These are phyloP conservation scores for Branchipolynoe longqiensis DNA, from an alignment of 2,888 invertebrate species.

Conservation along the genomic window DNA sequence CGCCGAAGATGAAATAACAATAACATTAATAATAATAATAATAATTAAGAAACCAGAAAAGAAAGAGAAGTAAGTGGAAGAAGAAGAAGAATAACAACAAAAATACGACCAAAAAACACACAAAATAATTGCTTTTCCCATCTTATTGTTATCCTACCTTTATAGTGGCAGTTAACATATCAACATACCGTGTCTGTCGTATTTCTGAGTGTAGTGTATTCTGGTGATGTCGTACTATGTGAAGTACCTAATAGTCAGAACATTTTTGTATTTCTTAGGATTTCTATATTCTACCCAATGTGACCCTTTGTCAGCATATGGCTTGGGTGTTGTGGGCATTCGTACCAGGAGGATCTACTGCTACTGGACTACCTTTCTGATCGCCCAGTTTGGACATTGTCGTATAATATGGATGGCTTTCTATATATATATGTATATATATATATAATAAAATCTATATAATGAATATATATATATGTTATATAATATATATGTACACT, in stretches of 20 bases:
- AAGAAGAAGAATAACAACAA: slow-evolving; percentile 28
- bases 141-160: slow-evolving; percentile 45
- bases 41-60: slow-evolving; percentile 39
- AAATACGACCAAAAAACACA: too few relatives aligned
- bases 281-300: slow-evolving; percentile 41
- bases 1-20: too few relatives aligned
- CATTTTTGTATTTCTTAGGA: slow-evolving; percentile 56
- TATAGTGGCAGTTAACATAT: slow-evolving; percentile 59
- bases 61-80: slow-evolving; percentile 10
- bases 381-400: slow-evolving; percentile 52
- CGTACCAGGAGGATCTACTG: slow-evolving; percentile 28
- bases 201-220: slow-evolving; percentile 50
- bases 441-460: too few relatives aligned
- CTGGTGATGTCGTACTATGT: slow-evolving; percentile 46
- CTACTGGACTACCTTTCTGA: slow-evolving; percentile 33
- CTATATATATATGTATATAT: slow-evolving; percentile 38
- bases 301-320: slow-evolving; percentile 19
- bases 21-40: background rate
- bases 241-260: slow-evolving; percentile 37
- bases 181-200: slow-evolving; percentile 53
- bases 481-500: slow-evolving; percentile 49
- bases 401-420: slow-evolving; percentile 55
- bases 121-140: slow-evolving; percentile 16
- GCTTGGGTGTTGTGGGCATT: slow-evolving; percentile 53
- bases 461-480: slow-evolving; percentile 50